Conservation (phyloP, 2,888 invertebrate genomes). For the Polymixis lichenea region DNA sequence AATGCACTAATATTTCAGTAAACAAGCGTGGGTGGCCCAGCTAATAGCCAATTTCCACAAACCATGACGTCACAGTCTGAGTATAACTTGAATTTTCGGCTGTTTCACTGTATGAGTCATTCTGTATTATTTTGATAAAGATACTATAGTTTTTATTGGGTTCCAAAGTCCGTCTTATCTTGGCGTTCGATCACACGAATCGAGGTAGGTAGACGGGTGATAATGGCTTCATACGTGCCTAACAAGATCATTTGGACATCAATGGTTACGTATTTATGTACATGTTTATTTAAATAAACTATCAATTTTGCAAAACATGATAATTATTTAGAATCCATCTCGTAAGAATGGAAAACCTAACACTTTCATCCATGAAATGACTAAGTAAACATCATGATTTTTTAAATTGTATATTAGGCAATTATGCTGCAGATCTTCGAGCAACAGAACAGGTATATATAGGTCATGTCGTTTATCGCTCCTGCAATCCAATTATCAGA, state of each 20-base stretch:
- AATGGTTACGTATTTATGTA: not conserved
- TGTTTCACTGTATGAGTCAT: conserved; percentile 51
- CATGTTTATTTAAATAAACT: not conserved
- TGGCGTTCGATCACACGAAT: conserved; percentile 39
- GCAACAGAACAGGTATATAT: conserved; percentile 24
- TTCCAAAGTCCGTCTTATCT: conserved; percentile 37
- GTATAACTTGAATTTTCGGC: conserved; percentile 49
- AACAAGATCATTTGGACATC: conserved; percentile 21
- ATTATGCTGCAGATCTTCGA: conserved; percentile 18
- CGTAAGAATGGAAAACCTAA: not conserved
- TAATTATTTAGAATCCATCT: too few species aligned
- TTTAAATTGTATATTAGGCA: not conserved
- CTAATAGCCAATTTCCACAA: conserved; percentile 49
- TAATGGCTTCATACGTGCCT: conserved; percentile 18
- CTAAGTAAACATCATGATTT: not conserved
- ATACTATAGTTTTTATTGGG: conserved; percentile 48
- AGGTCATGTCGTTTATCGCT: conserved; percentile 36
- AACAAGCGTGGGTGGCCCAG: conserved; percentile 23
- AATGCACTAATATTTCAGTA: conserved; percentile 26
- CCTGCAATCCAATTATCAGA: conserved; percentile 23
- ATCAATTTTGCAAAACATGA: not conserved
- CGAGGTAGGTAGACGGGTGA: conserved; percentile 10
- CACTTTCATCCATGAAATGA: not conserved
- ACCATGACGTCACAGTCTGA: conserved; percentile 49
- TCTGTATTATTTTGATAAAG: conserved; percentile 37